Conservation (phyloP, 2,797 vertebrate genomes). For the Spinus pinus region DNA sequence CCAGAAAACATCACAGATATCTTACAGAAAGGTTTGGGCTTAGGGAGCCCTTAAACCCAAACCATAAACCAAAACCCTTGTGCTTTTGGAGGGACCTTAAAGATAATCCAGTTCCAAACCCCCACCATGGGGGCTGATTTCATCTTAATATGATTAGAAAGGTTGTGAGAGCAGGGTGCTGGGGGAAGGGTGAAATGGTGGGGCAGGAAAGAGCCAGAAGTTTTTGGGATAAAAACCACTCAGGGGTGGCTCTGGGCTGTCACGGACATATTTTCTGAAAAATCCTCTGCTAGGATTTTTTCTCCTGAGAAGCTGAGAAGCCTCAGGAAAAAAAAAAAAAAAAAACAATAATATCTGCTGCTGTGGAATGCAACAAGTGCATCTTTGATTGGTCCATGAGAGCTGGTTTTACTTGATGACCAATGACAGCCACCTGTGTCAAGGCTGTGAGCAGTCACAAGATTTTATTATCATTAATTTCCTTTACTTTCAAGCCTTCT, state of each 20-base stretch:
- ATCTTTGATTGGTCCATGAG: no score
- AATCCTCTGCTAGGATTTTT: no score
- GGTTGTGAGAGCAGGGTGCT: fast-evolving
- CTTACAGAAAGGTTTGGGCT: not conserved
- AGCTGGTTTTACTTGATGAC: no score
- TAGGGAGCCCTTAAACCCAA: not conserved
- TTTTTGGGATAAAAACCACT: not conserved
- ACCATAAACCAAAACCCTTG: not conserved
- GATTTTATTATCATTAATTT: no score
- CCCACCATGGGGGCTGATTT: not conserved
- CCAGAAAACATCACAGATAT: fast-evolving
- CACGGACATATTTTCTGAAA: no score
- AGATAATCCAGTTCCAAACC: fast-evolving
- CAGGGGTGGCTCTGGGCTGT: fast-evolving
- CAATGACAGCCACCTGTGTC: no score
- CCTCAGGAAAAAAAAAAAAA: no score
- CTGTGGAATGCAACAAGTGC: no score
- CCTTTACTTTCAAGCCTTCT: no score
- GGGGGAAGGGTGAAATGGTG: not conserved
- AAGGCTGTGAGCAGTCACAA: no score
- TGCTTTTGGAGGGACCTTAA: not conserved
- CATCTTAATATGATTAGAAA: fast-evolving
- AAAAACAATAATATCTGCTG: no score
- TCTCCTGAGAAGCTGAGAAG: no score
- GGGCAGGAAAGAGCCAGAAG: not conserved